Conservation (phyloP, 1,140 invertebrate species). For the Cepaea nemoralis region DNA sequence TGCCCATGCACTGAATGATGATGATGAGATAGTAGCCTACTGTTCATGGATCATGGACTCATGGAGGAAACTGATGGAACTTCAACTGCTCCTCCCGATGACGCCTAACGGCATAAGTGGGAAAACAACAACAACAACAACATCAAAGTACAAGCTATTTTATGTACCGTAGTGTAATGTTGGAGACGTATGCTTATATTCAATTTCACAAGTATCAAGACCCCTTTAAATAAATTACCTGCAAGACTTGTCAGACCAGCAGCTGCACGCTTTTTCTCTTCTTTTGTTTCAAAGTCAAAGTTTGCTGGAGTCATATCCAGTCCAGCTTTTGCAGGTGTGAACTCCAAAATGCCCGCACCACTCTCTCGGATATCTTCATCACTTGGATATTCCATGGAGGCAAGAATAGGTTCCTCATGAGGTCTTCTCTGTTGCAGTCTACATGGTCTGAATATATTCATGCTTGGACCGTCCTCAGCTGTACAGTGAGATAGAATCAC, state of each 20-base stretch:
- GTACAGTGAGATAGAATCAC: background rate
- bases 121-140: too few relatives aligned
- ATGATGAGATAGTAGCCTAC: too few relatives aligned
- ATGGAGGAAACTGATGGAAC: too few relatives aligned
- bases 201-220: too few relatives aligned
- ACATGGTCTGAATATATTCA: conserved; percentile 37
- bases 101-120: too few relatives aligned
- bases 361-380: conserved; percentile 69
- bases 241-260: conserved; percentile 74
- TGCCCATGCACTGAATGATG: too few relatives aligned
- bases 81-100: too few relatives aligned
- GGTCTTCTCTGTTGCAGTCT: conserved; percentile 14
- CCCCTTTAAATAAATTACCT: conserved; percentile 56
- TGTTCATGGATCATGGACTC: too few relatives aligned
- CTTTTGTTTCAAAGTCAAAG: conserved; percentile 79
- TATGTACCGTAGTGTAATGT: too few relatives aligned
- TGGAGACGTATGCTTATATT: too few relatives aligned
- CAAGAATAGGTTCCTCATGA: conserved; percentile 10
- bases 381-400: conserved; percentile 40
- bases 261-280: conserved; percentile 62
- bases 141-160: too few relatives aligned
- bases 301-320: conserved; percentile 84
- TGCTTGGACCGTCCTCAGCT: conserved; percentile 39
- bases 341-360: conserved; percentile 79
- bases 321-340: conserved; percentile 89